Evolutionary conservation across 2,797 vertebrate species (phyloP), one percentile per base, ranked within the genome.

Genomic region (Spinibarbus caldwelli): DNA sequence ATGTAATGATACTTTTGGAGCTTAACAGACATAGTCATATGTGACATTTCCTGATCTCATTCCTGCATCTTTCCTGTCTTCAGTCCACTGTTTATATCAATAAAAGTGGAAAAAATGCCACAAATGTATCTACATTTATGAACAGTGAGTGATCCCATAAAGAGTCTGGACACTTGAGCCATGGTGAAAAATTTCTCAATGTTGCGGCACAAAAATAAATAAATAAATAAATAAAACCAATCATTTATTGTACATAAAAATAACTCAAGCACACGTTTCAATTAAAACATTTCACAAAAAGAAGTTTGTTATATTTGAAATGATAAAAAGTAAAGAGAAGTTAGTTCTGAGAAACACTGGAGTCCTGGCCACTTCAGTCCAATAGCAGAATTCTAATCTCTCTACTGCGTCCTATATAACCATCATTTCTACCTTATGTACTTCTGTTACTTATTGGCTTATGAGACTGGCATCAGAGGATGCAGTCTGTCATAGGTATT

Each of bases 401-500:
- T 79, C 8, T 45, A 36, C 9, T n/a, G 17, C 34, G 17, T 66
- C 79, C 79, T 81, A 54, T 54, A 66, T 76, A 76, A 17, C 21
- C 81, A 29, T 10, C 5, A 21, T 52, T 66, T 66, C 29, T 36
- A 78, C 29, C 75, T 62, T 62, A 62, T 71, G 75, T 78, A 70
- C 66, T 71, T 78, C 21, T 57, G 66, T 43, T 78, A 38, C 36
- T 78, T 78, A 71, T 71, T 78, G 75, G 45, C 57, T 62, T 85
- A 49, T 88, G 66, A 87, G 77, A 77, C 41, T 45, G 41, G 70
- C 82, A 45, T 88, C 73, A 73, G 82, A 87, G 83, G 81, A 83
- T 73, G 52, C 45, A 70, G 80, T 81, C 83, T 78, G 59, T 78
- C 72, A 73, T 84, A 88, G 89, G 87, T 88, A 84, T 85, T 87